Evolutionary conservation across 2,797 vertebrate genomes (phyloP).

Genomic region (Natrix natrix): DNA sequence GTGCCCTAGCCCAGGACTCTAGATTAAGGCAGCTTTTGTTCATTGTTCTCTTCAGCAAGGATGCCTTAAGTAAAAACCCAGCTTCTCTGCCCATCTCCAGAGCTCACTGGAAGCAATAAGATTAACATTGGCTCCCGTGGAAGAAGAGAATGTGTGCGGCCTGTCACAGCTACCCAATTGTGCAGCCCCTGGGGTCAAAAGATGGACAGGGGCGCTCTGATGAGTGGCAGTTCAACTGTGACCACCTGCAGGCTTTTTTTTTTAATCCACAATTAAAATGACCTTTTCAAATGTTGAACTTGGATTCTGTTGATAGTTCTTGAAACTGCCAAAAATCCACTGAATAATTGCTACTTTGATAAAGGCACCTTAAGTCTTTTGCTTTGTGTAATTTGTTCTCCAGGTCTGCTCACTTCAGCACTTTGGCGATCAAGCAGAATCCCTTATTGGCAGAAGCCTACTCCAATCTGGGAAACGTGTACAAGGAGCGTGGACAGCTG

Average conservation of each 20-base stretch:
- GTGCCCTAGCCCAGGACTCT: background rate
- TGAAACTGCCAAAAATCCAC: background rate
- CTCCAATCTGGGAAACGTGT: slow-evolving; percentile 97
- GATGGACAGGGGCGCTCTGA: background rate
- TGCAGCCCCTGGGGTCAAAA: background rate
- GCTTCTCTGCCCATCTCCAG: background rate
- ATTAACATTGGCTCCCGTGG: background rate
- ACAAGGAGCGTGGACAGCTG: slow-evolving; percentile 96
- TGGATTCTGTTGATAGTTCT: background rate
- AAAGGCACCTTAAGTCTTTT: background rate
- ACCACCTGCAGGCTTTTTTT: background rate
- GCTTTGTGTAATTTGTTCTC: slow-evolving; percentile 29
- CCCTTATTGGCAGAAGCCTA: slow-evolving; percentile 97
- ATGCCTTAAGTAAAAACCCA: background rate
- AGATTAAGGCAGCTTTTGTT: background rate
- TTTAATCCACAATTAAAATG: background rate
- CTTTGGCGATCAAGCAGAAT: slow-evolving; percentile 98
- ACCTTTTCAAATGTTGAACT: background rate
- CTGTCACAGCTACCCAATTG: background rate
- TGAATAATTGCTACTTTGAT: background rate
- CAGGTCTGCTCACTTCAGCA: slow-evolving; percentile 99
- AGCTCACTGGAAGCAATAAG: background rate
- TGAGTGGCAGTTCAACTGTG: background rate
- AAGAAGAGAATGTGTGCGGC: background rate
- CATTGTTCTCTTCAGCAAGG: background rate